Evolutionary conservation across 2,888 invertebrate species (phyloP).

Genomic region (Tyria jacobaeae): DNA sequence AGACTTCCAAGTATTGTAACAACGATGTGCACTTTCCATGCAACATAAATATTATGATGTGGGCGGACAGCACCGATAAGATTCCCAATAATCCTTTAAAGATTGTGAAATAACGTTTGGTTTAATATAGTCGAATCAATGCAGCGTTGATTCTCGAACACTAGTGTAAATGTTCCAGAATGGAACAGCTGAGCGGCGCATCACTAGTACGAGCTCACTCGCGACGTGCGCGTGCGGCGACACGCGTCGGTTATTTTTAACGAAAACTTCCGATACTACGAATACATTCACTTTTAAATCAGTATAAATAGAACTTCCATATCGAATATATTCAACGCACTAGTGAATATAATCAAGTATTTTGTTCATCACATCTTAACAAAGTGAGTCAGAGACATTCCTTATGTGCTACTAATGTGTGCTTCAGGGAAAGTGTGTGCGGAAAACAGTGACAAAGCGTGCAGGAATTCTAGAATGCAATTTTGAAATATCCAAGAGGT

Average conservation of each 20-base stretch:
- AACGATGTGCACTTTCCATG: not conserved
- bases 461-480: slow-evolving; percentile 33
- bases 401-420: slow-evolving; percentile 18
- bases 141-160: slow-evolving; percentile 10
- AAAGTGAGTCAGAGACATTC: slow-evolving; percentile 9
- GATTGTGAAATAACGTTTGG: not conserved
- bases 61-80: no score
- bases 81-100: not conserved
- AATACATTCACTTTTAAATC: slow-evolving; percentile 56
- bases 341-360: not conserved
- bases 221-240: slow-evolving; percentile 54
- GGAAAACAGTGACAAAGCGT: slow-evolving; percentile 30
- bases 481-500: slow-evolving; percentile 39
- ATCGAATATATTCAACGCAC: slow-evolving; percentile 20
- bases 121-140: not conserved
- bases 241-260: slow-evolving; percentile 66
- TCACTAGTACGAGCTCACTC: slow-evolving; percentile 37
- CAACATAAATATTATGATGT: not conserved
- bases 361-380: not conserved
- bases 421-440: slow-evolving; percentile 16
- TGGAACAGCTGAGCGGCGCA: slow-evolving; percentile 15
- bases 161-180: slow-evolving; percentile 18
- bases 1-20: not conserved
- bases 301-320: slow-evolving; percentile 53
- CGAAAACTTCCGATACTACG: slow-evolving; percentile 62